These are phyloP conservation scores for Galaxias olidus DNA, from an alignment of 2,797 vertebrate genomes.

Conservation along the genomic window DNA sequence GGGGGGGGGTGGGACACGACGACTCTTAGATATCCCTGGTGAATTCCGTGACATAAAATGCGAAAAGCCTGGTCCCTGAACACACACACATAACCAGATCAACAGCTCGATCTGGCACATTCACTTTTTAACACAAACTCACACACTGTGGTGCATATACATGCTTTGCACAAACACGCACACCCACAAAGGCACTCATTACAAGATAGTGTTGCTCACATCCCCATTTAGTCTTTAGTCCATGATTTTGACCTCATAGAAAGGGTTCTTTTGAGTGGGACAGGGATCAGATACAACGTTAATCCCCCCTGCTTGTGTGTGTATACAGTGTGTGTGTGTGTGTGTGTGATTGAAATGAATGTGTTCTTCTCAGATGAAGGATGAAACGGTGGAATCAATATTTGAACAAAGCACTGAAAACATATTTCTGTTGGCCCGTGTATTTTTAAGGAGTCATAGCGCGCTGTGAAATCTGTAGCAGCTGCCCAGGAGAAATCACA, in stretches of 20 bases:
- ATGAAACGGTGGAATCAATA: slow-evolving; percentile 69
- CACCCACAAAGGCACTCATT: too few relatives aligned
- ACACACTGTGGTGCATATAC: background rate
- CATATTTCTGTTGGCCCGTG: slow-evolving; percentile 54
- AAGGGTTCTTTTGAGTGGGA: too few relatives aligned
- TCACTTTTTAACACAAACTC: too few relatives aligned
- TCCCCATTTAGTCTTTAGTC: too few relatives aligned
- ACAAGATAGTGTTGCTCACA: too few relatives aligned
- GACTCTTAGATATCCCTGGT: slow-evolving; percentile 1
- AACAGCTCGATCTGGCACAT: too few relatives aligned
- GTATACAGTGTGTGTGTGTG: slow-evolving; percentile 10
- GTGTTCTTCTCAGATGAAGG: slow-evolving; percentile 55
- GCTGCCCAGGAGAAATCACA: slow-evolving; percentile 45
- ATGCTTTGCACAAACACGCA: slow-evolving; percentile 11
- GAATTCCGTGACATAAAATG: slow-evolving; percentile 32
- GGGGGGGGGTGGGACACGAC: background rate
- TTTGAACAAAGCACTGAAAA: slow-evolving; percentile 69
- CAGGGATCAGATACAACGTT: too few relatives aligned
- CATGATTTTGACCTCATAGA: too few relatives aligned
- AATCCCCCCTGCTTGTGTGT: background rate
- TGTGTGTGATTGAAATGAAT: slow-evolving; percentile 19
- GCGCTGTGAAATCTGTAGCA: too few relatives aligned
- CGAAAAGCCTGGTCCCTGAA: slow-evolving; percentile 32
- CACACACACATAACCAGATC: too few relatives aligned
- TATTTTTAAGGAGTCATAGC: slow-evolving; percentile 41